A percentile compares a stretch with the other conserved stretches of the same genome.
Evolutionary conservation across 2,888 invertebrate genomes (phyloP).

Genomic region (Parascotia fuliginaria): DNA sequence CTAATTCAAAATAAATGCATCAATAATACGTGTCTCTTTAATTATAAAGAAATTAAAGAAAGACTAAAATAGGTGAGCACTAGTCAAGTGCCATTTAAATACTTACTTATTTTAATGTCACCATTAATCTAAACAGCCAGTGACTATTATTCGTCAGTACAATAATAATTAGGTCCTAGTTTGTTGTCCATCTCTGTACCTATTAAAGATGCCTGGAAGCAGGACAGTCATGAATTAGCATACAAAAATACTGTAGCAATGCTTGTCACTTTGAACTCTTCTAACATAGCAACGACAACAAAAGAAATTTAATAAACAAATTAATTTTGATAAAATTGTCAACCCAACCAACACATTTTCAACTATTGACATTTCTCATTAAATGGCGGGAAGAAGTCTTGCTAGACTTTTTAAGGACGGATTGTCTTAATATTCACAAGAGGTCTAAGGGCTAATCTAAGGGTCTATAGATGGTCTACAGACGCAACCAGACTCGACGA

Average conservation of each 20-base stretch:
- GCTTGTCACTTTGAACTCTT: neutral
- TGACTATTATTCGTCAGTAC: too few relatives aligned
- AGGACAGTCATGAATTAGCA: neutral
- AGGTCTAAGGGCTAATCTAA: constrained; percentile 12
- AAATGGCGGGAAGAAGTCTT: constrained; percentile 23
- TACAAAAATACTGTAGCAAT: neutral
- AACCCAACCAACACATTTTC: neutral
- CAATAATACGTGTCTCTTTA: constrained; percentile 10
- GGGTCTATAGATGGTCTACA: constrained; percentile 86
- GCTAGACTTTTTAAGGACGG: constrained; percentile 22
- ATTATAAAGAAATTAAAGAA: neutral
- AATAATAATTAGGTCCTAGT: too few relatives aligned
- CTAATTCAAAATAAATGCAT: constrained; percentile 17
- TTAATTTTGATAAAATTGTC: constrained; percentile 5
- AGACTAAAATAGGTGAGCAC: too few relatives aligned
- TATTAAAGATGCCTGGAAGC: neutral
- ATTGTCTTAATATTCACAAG: constrained; percentile 11
- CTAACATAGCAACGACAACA: neutral
- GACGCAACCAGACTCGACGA: constrained; percentile 97
- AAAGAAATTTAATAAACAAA: neutral
- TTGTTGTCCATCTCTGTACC: neutral
- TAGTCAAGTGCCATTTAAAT: too few relatives aligned
- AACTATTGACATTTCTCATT: neutral
- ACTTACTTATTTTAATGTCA: too few relatives aligned
- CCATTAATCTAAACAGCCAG: too few relatives aligned